Percentiles rank a stretch among this genome's conserved stretches.
Evolutionary conservation across 2,888 invertebrate species (phyloP).

Genomic region (Sphinx pinastri): DNA sequence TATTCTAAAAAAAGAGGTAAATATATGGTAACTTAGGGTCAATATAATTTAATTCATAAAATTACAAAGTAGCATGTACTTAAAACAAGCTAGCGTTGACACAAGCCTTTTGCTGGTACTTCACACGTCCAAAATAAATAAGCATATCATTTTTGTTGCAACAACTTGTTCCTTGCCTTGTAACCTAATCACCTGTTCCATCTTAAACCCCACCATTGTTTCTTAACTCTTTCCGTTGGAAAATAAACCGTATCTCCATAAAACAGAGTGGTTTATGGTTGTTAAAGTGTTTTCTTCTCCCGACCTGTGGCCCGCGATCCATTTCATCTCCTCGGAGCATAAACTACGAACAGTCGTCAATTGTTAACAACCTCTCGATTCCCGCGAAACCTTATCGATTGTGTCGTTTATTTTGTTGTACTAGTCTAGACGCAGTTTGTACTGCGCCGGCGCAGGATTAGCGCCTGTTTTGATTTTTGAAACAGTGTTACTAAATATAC

Average conservation of each 20-base stretch:
- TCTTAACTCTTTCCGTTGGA: constrained; percentile 42
- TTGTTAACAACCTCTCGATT: constrained; percentile 81
- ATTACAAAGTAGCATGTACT: not conserved
- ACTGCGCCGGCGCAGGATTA: constrained; percentile 7
- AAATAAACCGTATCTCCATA: constrained; percentile 45
- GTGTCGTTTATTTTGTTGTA: constrained; percentile 75
- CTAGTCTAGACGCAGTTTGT: constrained; percentile 40
- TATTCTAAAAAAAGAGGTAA: too few relatives aligned
- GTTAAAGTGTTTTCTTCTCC: constrained; percentile 36
- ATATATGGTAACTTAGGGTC: too few relatives aligned
- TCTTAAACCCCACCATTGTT: constrained; percentile 69
- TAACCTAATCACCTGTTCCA: constrained; percentile 70
- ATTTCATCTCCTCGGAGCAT: constrained; percentile 78
- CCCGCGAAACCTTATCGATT: constrained; percentile 79
- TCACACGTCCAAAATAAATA: constrained; percentile 24
- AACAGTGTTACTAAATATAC: not conserved
- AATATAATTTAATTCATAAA: not conserved
- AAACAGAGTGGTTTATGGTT: constrained; percentile 40
- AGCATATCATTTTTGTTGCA: constrained; percentile 42
- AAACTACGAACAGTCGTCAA: constrained; percentile 80
- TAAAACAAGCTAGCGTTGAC: not conserved
- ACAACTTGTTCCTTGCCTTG: constrained; percentile 39
- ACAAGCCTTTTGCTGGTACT: not conserved
- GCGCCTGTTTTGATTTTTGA: not conserved
- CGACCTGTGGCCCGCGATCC: constrained; percentile 78